Evolutionary conservation across 2,113 vertebrate genomes (phyloP), one percentile per base, ranked within the genome.

Genomic region (Caranx ignobilis): DNA sequence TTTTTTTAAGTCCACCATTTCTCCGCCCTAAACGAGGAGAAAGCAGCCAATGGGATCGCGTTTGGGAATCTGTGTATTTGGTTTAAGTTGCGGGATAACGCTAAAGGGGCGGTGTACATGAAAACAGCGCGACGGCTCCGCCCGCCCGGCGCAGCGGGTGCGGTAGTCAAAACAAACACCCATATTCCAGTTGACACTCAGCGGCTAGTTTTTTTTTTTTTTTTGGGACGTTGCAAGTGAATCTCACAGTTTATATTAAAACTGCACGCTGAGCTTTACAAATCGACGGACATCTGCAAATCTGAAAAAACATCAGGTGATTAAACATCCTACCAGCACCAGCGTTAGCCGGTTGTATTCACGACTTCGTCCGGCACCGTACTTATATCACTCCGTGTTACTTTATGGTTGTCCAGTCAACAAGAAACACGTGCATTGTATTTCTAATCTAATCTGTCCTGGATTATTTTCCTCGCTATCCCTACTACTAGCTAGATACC

Each of bases 391-490:
- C 88, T 89, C 90, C 75, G 85, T 69, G 92, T 75, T 79, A 90
- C 73, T 88, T 92, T 88, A 88, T 91, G 71, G 84, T 88, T 79
- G 88, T 79, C 89, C 92, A 81, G 12, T 71, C 76, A 70, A 69
- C 61, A 78, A 68, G 41, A 64, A 61, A 76, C 88, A 84, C 87
- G 83, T 90, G 89, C 81, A 50, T 84, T 84, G 69, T 83, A 59
- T 85, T 89, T 79, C 84, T 86, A 82, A 84, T 85, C 76, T 84
- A 73, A 91, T 83, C 85, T 74, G 45, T 60, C n/a, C 74, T 43
- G 87, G 87, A 90, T 90, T 89, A 89, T 67, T 75, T 65, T 72
- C 52, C 52, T 64, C 31, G 76, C 39, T 64, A 16, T 45, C 48
- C 10, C 26, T 26, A 26, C 26, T 26, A 26, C 26, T 32, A 67